phyloP scores from a whole-genome alignment of 1,140 invertebrate species.

The Pararge aegeria region DNA sequence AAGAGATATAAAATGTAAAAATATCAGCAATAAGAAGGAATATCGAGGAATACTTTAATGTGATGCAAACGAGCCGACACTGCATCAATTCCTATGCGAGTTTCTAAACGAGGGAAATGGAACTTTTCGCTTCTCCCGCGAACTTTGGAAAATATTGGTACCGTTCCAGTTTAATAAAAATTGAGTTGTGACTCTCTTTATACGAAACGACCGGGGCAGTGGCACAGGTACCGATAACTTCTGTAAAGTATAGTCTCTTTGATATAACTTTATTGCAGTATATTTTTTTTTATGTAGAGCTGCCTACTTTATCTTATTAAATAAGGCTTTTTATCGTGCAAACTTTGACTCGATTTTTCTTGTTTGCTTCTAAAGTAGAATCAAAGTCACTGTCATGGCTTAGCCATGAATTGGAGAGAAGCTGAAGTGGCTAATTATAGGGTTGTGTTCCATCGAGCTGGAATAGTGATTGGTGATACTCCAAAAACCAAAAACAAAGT shows the following conservation, averaged over 20 bases:
- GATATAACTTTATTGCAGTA: neutral
- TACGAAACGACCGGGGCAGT: conserved; percentile 20
- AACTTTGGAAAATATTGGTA: conserved; percentile 46
- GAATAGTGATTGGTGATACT: no score
- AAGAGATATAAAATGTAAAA: neutral
- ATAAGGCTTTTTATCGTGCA: neutral
- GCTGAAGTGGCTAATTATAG: no score
- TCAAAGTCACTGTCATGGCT: no score
- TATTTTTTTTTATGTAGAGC: neutral
- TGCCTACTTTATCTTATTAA: neutral
- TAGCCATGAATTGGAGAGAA: no score
- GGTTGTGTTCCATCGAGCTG: no score
- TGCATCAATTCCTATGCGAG: conserved; percentile 41
- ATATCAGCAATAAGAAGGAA: conserved; percentile 18
- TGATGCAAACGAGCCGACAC: conserved; percentile 45
- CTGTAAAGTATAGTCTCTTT: neutral
- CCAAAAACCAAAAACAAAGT: no score
- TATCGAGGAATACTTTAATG: conserved; percentile 46
- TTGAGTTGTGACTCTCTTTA: conserved; percentile 33
- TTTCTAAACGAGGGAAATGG: conserved; percentile 46
- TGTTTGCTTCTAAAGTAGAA: no score
- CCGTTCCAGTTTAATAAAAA: conserved; percentile 50
- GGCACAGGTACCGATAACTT: conserved; percentile 26
- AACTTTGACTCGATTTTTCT: neutral
- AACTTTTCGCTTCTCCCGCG: conserved; percentile 41